Evolutionary conservation across 2,888 invertebrate species (phyloP).

Genomic region (Eurytoma adleriae): DNA sequence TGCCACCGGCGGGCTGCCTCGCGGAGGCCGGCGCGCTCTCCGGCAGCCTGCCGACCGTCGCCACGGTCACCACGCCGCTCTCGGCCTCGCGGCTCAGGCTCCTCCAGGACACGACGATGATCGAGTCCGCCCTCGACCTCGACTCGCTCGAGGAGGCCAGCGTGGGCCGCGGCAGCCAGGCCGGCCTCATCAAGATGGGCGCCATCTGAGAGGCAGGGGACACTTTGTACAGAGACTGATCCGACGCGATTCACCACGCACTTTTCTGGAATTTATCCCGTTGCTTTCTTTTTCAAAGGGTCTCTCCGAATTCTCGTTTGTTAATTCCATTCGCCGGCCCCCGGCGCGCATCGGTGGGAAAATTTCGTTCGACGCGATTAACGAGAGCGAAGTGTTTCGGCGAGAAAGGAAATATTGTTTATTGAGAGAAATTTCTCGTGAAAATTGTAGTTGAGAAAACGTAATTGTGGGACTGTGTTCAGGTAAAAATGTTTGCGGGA

Average conservation of each 20-base stretch:
- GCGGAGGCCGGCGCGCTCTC: constrained; percentile 62
- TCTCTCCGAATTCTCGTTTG: neutral
- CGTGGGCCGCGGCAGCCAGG: constrained; percentile 83
- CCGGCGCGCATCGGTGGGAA: constrained; percentile 26
- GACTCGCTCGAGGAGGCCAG: constrained; percentile 89
- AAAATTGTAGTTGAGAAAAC: too few species aligned
- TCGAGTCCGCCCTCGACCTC: constrained; percentile 91
- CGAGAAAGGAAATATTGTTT: neutral
- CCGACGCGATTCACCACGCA: neutral
- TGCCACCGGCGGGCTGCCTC: constrained; percentile 69
- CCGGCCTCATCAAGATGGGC: constrained; percentile 81
- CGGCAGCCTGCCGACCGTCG: constrained; percentile 64
- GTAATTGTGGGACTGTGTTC: too few species aligned
- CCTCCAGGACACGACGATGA: constrained; percentile 92
- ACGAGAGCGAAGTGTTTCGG: too few species aligned
- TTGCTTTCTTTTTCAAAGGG: neutral
- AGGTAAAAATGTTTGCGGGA: too few species aligned
- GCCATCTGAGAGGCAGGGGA: constrained; percentile 71
- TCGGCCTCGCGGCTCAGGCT: constrained; percentile 85
- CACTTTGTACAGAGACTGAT: constrained; percentile 7
- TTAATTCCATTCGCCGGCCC: neutral
- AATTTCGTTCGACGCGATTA: constrained; percentile 39
- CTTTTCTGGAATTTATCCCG: neutral
- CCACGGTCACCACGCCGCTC: constrained; percentile 71
- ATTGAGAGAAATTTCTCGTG: too few species aligned